Conservation (phyloP, 2,797 vertebrate genomes). For the Cetoscarus ocellatus region DNA sequence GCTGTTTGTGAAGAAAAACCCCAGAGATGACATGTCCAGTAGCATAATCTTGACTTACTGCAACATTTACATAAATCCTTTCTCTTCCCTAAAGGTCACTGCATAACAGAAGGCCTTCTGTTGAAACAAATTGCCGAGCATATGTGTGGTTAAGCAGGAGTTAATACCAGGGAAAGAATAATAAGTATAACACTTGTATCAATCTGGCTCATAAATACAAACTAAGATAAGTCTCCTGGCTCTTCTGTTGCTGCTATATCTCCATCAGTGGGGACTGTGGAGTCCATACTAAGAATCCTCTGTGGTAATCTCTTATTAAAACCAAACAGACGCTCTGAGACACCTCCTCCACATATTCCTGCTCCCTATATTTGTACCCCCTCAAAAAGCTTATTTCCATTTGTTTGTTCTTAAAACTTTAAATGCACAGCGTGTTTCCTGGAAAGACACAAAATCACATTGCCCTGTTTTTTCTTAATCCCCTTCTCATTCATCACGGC, state of each 20-base stretch:
- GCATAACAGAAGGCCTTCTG: background rate
- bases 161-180: background rate
- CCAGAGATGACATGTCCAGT: background rate
- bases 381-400: slow-evolving; percentile 21
- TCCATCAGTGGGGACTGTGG: background rate
- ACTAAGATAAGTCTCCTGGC: background rate
- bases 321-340: slow-evolving; percentile 6
- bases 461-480: slow-evolving; percentile 21
- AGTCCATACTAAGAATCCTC: background rate
- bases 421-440: slow-evolving; percentile 11
- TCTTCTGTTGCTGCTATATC: background rate
- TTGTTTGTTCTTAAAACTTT: slow-evolving; percentile 28
- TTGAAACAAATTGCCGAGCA: background rate
- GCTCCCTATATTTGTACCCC: slow-evolving; percentile 5
- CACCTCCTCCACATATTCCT: slow-evolving; percentile 4
- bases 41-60: background rate
- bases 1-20: no score
- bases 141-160: background rate
- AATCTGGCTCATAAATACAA: background rate
- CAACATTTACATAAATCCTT: background rate
- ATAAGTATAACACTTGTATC: background rate
- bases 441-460: slow-evolving; percentile 26
- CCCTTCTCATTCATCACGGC: slow-evolving; percentile 46
- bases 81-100: background rate
- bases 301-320: slow-evolving; percentile 5